Evolutionary conservation across 2,797 vertebrate species (phyloP).

Genomic region (Siniperca undulata): DNA sequence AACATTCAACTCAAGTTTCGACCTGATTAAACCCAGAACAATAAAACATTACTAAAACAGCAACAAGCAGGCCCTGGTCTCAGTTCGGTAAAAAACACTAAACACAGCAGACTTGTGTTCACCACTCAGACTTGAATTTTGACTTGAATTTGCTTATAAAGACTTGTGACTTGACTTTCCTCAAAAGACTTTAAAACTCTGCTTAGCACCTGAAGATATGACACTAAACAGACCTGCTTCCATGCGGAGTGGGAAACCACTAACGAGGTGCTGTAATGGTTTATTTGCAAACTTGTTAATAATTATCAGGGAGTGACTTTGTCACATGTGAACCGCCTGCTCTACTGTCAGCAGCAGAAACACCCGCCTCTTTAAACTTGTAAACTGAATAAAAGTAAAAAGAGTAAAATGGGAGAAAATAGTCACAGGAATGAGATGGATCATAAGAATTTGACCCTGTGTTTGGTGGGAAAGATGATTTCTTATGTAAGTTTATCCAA

Average conservation of each 20-base stretch:
- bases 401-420: background rate
- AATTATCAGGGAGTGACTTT: conserved; percentile 13
- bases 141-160: background rate
- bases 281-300: conserved; percentile 30
- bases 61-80: background rate
- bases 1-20: background rate
- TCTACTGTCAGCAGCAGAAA: background rate
- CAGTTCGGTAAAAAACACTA: background rate
- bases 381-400: background rate
- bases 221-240: conserved; percentile 1
- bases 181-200: background rate
- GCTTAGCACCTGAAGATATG: background rate
- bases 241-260: background rate
- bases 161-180: background rate
- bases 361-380: background rate
- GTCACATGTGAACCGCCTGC: background rate
- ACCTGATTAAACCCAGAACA: background rate
- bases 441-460: background rate
- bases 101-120: background rate
- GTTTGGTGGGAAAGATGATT: background rate
- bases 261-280: background rate
- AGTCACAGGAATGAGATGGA: background rate
- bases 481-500: background rate
- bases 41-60: background rate
- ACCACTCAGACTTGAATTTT: background rate